Conservation (phyloP, 2,113 vertebrate genomes). For the Notiomystis cincta region DNA sequence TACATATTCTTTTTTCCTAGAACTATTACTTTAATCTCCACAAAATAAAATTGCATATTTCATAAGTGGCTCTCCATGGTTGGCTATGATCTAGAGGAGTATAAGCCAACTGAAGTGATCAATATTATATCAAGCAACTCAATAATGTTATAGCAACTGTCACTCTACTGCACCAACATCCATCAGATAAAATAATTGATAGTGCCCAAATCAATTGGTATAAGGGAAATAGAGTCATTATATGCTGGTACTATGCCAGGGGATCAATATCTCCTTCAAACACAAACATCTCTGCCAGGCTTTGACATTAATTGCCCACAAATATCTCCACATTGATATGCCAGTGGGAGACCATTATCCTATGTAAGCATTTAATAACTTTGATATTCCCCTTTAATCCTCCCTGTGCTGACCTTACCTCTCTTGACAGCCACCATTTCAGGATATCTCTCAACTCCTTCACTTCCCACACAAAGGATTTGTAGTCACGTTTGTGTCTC, state of each 20-base stretch:
- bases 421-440: neutral
- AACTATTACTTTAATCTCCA: neutral
- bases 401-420: neutral
- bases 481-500: neutral
- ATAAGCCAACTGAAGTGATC: neutral
- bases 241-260: neutral
- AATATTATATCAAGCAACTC: neutral
- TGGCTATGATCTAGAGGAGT: neutral
- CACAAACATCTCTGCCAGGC: neutral
- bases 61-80: neutral
- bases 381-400: neutral
- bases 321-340: neutral
- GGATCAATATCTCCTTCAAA: constrained; percentile 8
- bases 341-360: neutral
- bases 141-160: neutral
- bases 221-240: neutral
- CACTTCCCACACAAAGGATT: neutral
- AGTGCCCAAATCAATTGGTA: neutral
- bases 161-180: neutral
- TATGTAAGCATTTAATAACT: neutral
- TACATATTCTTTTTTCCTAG: neutral
- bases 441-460: neutral
- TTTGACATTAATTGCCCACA: constrained; percentile 14
- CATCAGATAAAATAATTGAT: neutral
- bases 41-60: neutral